Base-by-base conservation (phyloP, 2,888 invertebrate species). In the Oscheius sp. region DNA sequence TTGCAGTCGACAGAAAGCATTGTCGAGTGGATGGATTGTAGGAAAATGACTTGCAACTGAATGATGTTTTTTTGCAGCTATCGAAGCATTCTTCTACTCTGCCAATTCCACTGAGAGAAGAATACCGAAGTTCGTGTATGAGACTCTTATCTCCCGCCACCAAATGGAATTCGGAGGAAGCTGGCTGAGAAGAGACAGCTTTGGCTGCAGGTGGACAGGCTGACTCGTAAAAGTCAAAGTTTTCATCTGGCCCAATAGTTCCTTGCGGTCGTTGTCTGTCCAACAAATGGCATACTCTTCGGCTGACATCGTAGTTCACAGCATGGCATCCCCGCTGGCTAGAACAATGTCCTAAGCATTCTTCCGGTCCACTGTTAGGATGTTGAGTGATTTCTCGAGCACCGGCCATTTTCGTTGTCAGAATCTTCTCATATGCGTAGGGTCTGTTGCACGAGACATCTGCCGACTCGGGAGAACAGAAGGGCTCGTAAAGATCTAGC, bases 401-500 rank as follows among this genome's bases (percentile, higher is more conserved):
- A 51, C 74, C 76, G 3, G 37, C 47, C 48, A 81, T 73, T 35
- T 68, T 74, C 4, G 81, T 75, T 2, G 81, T 80, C 32, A 81
- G 76, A 51, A 77, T 55, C 62, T 83, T 84, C 73, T 84, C 84
- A 57, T 79, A 83, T 2, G 81, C 70, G 72, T 82, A 84, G 48
- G 83, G 83, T 35, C 83, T 77, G 68, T 81, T 82, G 77, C 85
- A 86, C 55, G 79, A 73, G 50, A 53, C 32, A 50, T 85, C 84
- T 37, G 79, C 75, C 10, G 47, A 66, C 50, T 73, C 74, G 48
- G 82, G 78, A 13, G 66, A 66, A 74, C 87, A 87, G 53, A 87
- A 78, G 29, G 87, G 87, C 76, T 88, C 88, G 75, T 83, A 88
- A 13, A 88, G 81, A 79, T 87, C 85, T 10, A 84, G 75, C 4